Conservation (phyloP, 2,113 vertebrate genomes). For the Thymallus thymallus region DNA sequence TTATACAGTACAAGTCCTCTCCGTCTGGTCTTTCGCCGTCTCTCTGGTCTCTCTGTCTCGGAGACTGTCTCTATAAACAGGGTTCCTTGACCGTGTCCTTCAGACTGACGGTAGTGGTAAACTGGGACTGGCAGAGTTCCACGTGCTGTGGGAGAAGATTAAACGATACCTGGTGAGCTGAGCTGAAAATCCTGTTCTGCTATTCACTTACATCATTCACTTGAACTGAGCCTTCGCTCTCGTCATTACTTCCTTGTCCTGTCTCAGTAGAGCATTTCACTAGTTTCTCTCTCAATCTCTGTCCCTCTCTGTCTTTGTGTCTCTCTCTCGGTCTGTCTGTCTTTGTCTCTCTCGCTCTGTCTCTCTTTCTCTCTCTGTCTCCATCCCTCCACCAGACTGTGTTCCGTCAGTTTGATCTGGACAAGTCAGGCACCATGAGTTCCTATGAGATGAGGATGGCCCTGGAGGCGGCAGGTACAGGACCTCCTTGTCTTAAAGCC, state of each 20-base stretch:
- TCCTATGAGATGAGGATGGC: slow-evolving; percentile 94
- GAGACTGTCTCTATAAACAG: background rate
- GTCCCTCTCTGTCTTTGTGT: background rate
- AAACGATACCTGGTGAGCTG: slow-evolving; percentile 85
- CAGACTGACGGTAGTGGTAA: slow-evolving; percentile 89
- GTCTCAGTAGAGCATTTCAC: background rate
- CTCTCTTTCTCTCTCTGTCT: background rate
- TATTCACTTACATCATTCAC: background rate
- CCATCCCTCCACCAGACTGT: slow-evolving; percentile 67
- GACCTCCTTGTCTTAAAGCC: background rate
- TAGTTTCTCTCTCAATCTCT: background rate
- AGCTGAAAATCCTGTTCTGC: no score
- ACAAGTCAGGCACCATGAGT: slow-evolving; percentile 92
- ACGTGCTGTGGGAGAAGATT: slow-evolving; percentile 90
- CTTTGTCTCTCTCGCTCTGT: background rate
- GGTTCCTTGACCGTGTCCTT: slow-evolving; percentile 54
- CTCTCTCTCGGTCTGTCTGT: background rate
- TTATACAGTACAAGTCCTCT: background rate
- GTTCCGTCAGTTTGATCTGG: slow-evolving; percentile 88
- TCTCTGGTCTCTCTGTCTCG: background rate
- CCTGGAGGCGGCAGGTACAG: slow-evolving; percentile 83
- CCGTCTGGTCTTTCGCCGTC: background rate
- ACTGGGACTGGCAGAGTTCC: slow-evolving; percentile 88
- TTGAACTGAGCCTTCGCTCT: no score
- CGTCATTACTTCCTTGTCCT: background rate